These are phyloP conservation scores for Triplophysa tibetana DNA, from an alignment of 2,113 vertebrate species.

Conservation along the genomic window DNA sequence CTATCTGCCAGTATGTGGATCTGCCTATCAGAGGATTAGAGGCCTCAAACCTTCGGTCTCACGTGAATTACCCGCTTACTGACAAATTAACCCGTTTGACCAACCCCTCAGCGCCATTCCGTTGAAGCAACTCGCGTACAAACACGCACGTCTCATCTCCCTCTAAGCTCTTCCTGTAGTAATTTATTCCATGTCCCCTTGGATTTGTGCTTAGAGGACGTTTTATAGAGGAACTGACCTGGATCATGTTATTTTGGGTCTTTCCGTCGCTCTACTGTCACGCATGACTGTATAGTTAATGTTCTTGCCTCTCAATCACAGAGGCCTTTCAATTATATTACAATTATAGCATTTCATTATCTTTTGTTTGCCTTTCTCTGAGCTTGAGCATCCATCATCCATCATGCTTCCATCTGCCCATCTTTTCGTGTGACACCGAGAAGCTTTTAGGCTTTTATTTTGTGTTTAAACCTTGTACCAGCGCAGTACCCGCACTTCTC, in stretches of 20 bases:
- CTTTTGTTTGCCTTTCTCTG: slow-evolving; percentile 24
- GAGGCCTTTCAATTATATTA: slow-evolving; percentile 34
- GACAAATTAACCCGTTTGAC: slow-evolving; percentile 47
- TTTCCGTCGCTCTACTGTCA: slow-evolving; percentile 39
- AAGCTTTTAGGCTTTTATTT: slow-evolving; percentile 8
- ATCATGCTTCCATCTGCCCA: slow-evolving; percentile 13
- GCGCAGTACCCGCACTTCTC: background rate
- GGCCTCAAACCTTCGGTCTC: slow-evolving; percentile 25
- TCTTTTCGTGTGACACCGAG: background rate
- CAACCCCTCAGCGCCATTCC: background rate
- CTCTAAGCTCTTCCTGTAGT: slow-evolving; percentile 41
- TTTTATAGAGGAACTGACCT: slow-evolving; percentile 48
- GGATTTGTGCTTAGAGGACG: slow-evolving; percentile 45
- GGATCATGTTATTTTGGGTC: slow-evolving; percentile 46
- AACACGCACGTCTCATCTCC: slow-evolving; percentile 4
- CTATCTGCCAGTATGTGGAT: slow-evolving; percentile 35
- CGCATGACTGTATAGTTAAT: slow-evolving; percentile 39
- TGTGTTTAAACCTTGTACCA: background rate
- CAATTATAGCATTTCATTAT: slow-evolving; percentile 24
- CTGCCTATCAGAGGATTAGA: slow-evolving; percentile 28
- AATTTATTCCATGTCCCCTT: slow-evolving; percentile 51
- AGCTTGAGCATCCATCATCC: slow-evolving; percentile 18
- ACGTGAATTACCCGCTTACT: slow-evolving; percentile 36
- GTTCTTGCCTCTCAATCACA: slow-evolving; percentile 26
- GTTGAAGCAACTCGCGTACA: background rate